Base-by-base conservation (phyloP, 1,140 invertebrate species). In the Pteromalus puparum region DNA sequence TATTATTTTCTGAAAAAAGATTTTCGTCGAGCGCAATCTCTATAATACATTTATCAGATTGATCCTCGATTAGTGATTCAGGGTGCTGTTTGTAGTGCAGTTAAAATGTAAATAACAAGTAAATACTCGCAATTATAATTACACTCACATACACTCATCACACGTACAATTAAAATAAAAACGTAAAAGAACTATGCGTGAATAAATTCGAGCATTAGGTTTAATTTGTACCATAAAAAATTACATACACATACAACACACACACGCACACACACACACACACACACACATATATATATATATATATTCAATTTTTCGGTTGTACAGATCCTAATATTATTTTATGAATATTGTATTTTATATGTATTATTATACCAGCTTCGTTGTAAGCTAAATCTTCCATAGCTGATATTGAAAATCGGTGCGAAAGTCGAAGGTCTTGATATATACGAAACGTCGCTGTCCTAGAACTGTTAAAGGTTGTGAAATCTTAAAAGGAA, bases 271-370 rank as follows among this genome's bases (percentile, higher is more conserved):
- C n/a, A n/a, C n/a, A n/a, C n/a, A n/a, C n/a, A n/a, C n/a, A n/a
- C n/a, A n/a, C n/a, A n/a, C n/a, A n/a, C n/a, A 77, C 48, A 46
- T 30, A 83, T 6, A 77, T 42, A 73, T 42, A 79, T 34, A 85
- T 88, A 78, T 82, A 86, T 87, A 85, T 88, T 82, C 87, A 85
- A 88, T 88, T 89, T 89, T 70, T 89, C 84, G 85, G 53, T 88
- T 90, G 88, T 90, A 90, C 86, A 90, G 85, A 89, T 89, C 81
- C 85, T 85, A 85, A 74, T 83, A 88, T 90, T 88, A 89, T 88
- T 84, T 89, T 85, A 87, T 85, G 89, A 90, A 90, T 89, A 82
- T 89, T 89, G 86, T 90, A 90, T 89, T 89, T 90, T 89, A 88
- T 90, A 90, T 89, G 87, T 89, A 89, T 86, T 89, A 89, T 90